Percentiles rank a stretch among this genome's conserved stretches.
Conservation (phyloP, 1,140 invertebrate species). For the Bombus pascuorum region DNA sequence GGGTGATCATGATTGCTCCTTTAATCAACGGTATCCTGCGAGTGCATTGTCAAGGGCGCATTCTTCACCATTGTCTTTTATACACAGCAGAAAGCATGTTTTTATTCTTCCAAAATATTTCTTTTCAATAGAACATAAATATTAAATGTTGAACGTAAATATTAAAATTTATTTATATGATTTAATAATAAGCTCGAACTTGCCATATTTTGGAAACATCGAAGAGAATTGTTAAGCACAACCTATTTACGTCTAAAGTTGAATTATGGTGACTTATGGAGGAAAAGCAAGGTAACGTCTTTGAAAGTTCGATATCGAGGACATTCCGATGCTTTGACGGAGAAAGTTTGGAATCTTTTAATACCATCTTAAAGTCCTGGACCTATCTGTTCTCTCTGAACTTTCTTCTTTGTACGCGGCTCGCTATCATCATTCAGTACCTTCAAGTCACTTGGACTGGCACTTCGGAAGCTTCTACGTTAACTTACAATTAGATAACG, state of each 20-base stretch:
- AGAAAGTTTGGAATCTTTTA: constrained; percentile 62
- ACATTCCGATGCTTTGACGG: constrained; percentile 39
- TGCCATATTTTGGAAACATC: too few relatives aligned
- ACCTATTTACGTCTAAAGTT: constrained; percentile 37
- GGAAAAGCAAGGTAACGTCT: not conserved
- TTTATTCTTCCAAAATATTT: not conserved
- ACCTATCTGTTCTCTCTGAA: constrained; percentile 48
- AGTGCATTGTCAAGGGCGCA: not conserved
- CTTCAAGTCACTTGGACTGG: constrained; percentile 75
- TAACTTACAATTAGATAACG: constrained; percentile 36
- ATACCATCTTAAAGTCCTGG: constrained; percentile 53
- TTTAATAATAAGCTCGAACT: too few relatives aligned
- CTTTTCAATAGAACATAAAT: too few relatives aligned
- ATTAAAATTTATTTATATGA: too few relatives aligned
- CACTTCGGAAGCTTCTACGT: constrained; percentile 46
- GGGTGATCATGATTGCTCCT: not conserved
- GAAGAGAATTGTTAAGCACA: constrained; percentile 10
- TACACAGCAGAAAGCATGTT: not conserved
- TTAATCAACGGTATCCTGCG: not conserved
- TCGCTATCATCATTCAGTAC: constrained; percentile 59
- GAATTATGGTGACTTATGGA: constrained; percentile 32
- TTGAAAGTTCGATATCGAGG: constrained; percentile 50
- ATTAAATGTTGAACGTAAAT: not conserved
- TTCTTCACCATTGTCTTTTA: not conserved
- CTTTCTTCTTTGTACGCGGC: constrained; percentile 46